Evolutionary conservation across 2,113 vertebrate species (phyloP).

Genomic region (Engraulis encrasicolus): DNA sequence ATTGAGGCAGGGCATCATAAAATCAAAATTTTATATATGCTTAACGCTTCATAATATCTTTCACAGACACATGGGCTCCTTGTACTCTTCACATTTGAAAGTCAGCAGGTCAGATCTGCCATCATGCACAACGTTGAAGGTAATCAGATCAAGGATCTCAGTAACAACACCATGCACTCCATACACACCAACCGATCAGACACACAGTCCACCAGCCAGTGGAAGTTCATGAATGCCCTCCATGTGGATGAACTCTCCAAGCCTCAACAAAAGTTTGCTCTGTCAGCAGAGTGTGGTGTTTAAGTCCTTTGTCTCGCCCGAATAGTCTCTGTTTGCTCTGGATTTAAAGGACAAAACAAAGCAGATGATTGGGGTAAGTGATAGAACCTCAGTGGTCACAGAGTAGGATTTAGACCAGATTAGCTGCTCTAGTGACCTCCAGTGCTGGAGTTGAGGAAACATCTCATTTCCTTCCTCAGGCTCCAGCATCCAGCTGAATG

Average conservation of each 20-base stretch:
- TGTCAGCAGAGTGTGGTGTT: not conserved
- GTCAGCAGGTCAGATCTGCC: not conserved
- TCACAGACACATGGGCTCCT: not conserved
- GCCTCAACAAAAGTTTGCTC: not conserved
- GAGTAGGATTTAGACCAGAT: conserved; percentile 13
- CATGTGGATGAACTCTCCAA: not conserved
- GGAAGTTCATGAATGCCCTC: not conserved
- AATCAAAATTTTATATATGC: not conserved
- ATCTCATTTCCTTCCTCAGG: not conserved
- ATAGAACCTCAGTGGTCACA: conserved; percentile 4
- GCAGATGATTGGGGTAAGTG: not conserved
- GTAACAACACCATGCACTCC: not conserved
- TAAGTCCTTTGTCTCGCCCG: not conserved
- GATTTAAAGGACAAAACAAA: not conserved
- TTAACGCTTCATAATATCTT: not conserved
- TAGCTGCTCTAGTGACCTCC: not conserved
- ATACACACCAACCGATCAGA: not conserved
- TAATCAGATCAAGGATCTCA: not conserved
- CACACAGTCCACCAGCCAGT: not conserved
- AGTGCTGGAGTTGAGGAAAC: not conserved
- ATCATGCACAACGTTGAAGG: not conserved
- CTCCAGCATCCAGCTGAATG: not conserved
- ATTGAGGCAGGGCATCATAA: not conserved
- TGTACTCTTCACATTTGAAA: not conserved
- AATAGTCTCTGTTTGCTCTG: conserved; percentile 3